phyloP scores from a whole-genome alignment of 2,888 invertebrate species.

The Noctua pronuba region DNA sequence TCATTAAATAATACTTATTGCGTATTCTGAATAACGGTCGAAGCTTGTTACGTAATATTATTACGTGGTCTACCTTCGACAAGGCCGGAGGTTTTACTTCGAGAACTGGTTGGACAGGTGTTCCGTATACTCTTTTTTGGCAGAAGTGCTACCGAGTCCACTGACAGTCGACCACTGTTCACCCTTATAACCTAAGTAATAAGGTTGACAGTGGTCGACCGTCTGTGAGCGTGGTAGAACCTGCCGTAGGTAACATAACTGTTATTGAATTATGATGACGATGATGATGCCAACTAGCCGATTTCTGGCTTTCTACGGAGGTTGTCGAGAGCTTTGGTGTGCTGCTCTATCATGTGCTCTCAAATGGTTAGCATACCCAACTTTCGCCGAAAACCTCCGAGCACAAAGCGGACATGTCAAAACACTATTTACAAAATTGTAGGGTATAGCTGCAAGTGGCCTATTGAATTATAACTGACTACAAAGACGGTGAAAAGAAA shows the following conservation, averaged over 20 bases:
- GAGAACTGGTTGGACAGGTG: conserved; percentile 27
- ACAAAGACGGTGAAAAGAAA: neutral
- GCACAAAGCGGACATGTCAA: too few species aligned
- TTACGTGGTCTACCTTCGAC: conserved; percentile 16
- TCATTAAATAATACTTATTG: conserved; percentile 7
- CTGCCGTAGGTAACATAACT: neutral
- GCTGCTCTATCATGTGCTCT: too few species aligned
- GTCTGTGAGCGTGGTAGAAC: neutral
- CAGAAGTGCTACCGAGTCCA: neutral
- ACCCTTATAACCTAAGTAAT: too few species aligned
- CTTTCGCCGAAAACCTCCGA: too few species aligned
- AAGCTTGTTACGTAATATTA: conserved; percentile 20
- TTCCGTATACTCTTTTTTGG: neutral
- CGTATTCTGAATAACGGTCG: conserved; percentile 4
- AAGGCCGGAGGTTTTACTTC: conserved; percentile 16
- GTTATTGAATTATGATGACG: neutral
- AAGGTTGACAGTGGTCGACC: too few species aligned
- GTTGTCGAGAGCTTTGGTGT: too few species aligned
- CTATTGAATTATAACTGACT: neutral
- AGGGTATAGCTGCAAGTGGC: too few species aligned
- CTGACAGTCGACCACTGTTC: too few species aligned
- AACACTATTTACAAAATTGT: too few species aligned
- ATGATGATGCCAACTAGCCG: too few species aligned
- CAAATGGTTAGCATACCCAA: too few species aligned
- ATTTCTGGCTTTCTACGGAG: too few species aligned